These are phyloP conservation scores for Saxidomus purpurata DNA, from an alignment of 1,140 invertebrate genomes.

Conservation along the genomic window DNA sequence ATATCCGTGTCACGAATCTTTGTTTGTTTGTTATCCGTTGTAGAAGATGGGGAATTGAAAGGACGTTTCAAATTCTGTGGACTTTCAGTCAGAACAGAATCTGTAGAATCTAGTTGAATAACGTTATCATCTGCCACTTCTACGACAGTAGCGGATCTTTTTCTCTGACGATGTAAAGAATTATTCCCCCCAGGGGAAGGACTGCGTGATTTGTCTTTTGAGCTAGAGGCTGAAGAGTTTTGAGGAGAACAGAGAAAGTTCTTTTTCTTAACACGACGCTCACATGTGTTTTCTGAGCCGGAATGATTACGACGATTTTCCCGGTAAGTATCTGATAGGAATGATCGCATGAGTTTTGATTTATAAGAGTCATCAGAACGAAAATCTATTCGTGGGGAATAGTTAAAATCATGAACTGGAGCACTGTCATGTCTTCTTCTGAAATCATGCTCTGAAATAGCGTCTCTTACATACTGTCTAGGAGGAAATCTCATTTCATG, in stretches of 20 bases:
- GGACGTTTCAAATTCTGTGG: background rate
- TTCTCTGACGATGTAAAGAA: background rate
- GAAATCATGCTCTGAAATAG: conserved; percentile 11
- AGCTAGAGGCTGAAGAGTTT: background rate
- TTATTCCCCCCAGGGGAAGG: background rate
- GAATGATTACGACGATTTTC: background rate
- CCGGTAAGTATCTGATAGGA: conserved; percentile 43
- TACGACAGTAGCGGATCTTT: background rate
- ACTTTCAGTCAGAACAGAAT: background rate
- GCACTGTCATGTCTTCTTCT: background rate
- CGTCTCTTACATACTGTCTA: conserved; percentile 6
- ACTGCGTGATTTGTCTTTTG: background rate
- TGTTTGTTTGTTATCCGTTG: background rate
- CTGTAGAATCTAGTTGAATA: background rate
- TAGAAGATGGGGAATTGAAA: background rate
- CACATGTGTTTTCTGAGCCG: background rate
- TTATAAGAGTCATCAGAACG: conserved; percentile 19
- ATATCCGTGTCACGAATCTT: background rate
- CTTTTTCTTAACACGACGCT: background rate
- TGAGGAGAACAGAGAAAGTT: background rate
- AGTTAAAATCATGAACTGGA: background rate
- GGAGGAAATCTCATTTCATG: background rate
- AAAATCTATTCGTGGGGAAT: background rate
- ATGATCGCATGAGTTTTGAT: conserved; percentile 36
- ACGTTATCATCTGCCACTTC: background rate